A percentile compares a stretch with the other conserved stretches of the same genome.
Conservation (phyloP, 2,797 vertebrate species). For the Diglossa cyanea region DNA sequence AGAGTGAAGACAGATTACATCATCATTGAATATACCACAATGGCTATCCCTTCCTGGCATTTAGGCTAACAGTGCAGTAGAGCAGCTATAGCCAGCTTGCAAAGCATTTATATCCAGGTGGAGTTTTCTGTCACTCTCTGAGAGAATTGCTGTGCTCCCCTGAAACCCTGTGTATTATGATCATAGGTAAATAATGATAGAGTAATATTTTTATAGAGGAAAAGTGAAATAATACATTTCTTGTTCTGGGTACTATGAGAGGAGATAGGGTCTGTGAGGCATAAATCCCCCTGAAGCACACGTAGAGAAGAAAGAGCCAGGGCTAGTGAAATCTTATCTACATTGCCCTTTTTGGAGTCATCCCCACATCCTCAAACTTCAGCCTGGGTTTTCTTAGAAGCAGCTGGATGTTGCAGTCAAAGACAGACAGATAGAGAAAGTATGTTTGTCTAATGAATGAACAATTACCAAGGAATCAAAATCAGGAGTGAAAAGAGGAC, state of each 20-base stretch:
- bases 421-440: neutral
- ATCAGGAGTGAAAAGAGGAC: neutral
- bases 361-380: neutral
- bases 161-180: neutral
- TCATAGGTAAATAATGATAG: neutral
- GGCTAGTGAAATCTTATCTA: neutral
- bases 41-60: neutral
- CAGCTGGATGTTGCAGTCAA: neutral
- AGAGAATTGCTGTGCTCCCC: neutral
- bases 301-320: neutral
- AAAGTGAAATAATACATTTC: neutral
- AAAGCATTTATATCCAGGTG: neutral
- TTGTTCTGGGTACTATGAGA: neutral
- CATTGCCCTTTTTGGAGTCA: neutral
- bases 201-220: neutral
- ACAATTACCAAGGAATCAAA: neutral
- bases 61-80: neutral
- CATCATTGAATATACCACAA: neutral
- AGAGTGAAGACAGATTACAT: neutral
- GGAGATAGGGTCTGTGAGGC: neutral
- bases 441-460: fast-evolving
- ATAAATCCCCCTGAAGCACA: neutral
- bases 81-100: neutral
- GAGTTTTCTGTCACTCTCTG: neutral
- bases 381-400: neutral